A percentile compares a stretch with the other conserved stretches of the same genome.
Conservation (phyloP, 2,888 invertebrate species). For the Tachina fera region DNA sequence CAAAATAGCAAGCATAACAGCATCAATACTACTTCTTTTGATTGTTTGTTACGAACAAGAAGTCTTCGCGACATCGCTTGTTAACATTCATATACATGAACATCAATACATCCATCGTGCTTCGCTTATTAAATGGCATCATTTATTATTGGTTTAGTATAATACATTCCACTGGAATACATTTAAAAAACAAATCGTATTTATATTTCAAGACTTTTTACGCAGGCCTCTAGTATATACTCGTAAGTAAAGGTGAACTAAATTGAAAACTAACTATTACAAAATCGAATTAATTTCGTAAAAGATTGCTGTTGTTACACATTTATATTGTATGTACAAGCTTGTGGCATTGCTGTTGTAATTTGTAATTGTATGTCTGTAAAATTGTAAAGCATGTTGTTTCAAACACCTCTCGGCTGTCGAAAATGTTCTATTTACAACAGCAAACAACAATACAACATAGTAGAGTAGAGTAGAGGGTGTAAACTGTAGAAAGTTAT, state of each 20-base stretch:
- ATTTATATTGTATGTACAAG: neutral
- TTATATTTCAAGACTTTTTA: no score
- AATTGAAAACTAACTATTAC: slow-evolving; percentile 50
- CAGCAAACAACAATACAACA: neutral
- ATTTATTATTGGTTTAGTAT: no score
- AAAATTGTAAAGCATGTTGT: slow-evolving; percentile 35
- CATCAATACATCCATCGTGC: no score
- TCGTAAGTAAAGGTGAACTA: neutral
- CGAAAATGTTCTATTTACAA: slow-evolving; percentile 21
- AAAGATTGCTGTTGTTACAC: neutral
- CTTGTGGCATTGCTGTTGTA: neutral
- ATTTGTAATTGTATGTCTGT: slow-evolving; percentile 13
- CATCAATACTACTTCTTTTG: no score
- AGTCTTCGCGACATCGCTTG: no score
- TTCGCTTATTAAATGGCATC: no score
- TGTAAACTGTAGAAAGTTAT: slow-evolving; percentile 13
- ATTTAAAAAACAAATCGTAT: no score
- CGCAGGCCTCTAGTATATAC: no score
- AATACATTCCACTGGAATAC: no score
- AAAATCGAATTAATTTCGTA: slow-evolving; percentile 32
- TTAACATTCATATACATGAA: no score
- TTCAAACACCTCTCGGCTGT: slow-evolving; percentile 49
- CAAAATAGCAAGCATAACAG: no score
- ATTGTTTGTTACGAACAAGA: no score
- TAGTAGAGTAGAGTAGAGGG: slow-evolving; percentile 19